A percentile compares a stretch with the other conserved stretches of the same genome.
phyloP scores from a whole-genome alignment of 2,888 invertebrate species.

The Cylindroiulus punctatus region DNA sequence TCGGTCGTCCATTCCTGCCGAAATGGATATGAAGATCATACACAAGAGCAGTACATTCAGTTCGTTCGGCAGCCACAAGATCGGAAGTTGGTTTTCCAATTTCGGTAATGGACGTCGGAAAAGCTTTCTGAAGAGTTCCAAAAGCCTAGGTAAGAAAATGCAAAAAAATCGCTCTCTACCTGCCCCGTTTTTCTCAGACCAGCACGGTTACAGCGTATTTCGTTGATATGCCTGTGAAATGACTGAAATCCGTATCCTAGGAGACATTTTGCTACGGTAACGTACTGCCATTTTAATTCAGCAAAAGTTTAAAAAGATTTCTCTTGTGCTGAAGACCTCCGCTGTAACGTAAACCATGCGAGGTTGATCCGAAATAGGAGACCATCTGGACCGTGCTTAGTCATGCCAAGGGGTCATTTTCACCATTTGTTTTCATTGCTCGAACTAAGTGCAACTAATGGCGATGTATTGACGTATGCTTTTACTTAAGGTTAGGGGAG shows the following conservation, averaged over 20 bases:
- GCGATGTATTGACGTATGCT: background rate
- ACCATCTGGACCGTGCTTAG: conserved; percentile 18
- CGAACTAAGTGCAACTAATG: background rate
- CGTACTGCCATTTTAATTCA: background rate
- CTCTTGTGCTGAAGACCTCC: background rate
- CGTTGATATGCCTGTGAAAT: background rate
- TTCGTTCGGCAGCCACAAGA: conserved; percentile 65
- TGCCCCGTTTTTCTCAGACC: background rate
- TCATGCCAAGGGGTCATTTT: conserved; percentile 11
- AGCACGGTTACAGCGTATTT: background rate
- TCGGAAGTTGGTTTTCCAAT: conserved; percentile 67
- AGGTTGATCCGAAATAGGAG: background rate
- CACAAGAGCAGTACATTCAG: conserved; percentile 67
- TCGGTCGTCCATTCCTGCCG: conserved; percentile 20
- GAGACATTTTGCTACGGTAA: background rate
- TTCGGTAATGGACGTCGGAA: conserved; percentile 64
- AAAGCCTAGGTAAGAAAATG: conserved; percentile 61
- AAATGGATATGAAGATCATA: conserved; percentile 66
- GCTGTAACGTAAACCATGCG: background rate
- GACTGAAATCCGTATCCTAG: background rate
- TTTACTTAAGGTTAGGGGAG: background rate
- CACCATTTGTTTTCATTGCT: background rate
- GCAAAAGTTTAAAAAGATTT: background rate
- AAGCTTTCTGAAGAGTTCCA: conserved; percentile 62
- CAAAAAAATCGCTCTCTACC: background rate